A percentile compares a stretch with the other conserved stretches of the same genome.
Evolutionary conservation across 2,113 vertebrate genomes (phyloP).

Genomic region (Rhabdornis inornatus): DNA sequence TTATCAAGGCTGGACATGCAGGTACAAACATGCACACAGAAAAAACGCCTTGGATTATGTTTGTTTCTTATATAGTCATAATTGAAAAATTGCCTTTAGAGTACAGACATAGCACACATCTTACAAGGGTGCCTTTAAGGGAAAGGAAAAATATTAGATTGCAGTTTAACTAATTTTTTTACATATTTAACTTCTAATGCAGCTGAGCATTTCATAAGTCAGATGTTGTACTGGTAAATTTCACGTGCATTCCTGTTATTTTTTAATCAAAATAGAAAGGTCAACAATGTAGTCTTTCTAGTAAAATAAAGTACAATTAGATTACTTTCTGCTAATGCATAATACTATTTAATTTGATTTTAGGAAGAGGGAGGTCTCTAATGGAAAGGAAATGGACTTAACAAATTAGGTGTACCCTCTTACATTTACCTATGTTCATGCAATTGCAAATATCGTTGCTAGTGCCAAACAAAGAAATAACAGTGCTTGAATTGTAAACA

Average conservation of each 20-base stretch:
- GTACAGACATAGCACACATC: background rate
- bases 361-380: background rate
- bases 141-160: background rate
- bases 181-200: background rate
- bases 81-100: background rate
- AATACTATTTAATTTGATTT: constrained; percentile 38
- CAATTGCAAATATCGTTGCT: background rate
- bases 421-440: background rate
- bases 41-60: background rate
- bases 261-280: constrained; percentile 23
- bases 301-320: constrained; percentile 25
- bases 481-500: background rate
- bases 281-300: background rate
- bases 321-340: constrained; percentile 16
- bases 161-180: background rate
- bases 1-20: background rate
- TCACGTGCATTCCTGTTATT: background rate
- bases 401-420: background rate
- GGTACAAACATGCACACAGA: background rate
- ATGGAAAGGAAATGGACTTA: constrained; percentile 9
- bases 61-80: background rate
- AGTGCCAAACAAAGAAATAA: background rate
- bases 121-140: background rate
- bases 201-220: background rate
- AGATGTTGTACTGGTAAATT: background rate